Evolutionary conservation across 2,113 vertebrate genomes (phyloP).

Genomic region (Empidonax traillii): DNA sequence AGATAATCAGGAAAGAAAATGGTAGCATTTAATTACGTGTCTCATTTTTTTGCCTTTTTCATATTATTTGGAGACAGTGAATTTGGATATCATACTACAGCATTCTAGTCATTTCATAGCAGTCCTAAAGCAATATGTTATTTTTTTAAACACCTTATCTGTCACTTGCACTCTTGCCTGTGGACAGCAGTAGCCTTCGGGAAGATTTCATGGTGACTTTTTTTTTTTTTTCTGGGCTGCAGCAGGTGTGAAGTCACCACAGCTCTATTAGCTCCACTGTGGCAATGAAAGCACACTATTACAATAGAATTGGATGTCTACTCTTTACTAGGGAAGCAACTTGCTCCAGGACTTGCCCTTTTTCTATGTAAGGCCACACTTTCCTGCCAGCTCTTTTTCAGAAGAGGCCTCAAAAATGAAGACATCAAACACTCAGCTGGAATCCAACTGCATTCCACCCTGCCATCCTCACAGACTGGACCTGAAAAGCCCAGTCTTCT

Average conservation of each 20-base stretch:
- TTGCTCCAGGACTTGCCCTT: slow-evolving; percentile 56
- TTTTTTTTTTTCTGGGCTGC: slow-evolving; percentile 36
- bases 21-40: slow-evolving; percentile 44
- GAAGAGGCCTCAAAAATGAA: slow-evolving; percentile 74
- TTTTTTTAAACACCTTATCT: slow-evolving; percentile 81
- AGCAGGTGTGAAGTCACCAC: slow-evolving; percentile 79
- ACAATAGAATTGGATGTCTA: slow-evolving; percentile 66
- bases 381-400: slow-evolving; percentile 60
- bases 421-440: slow-evolving; percentile 79
- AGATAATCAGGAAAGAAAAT: slow-evolving; percentile 15
- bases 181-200: slow-evolving; percentile 73
- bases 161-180: slow-evolving; percentile 74
- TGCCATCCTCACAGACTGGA: slow-evolving; percentile 62
- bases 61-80: slow-evolving; percentile 32
- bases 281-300: slow-evolving; percentile 79
- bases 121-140: slow-evolving; percentile 76
- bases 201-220: slow-evolving; percentile 73
- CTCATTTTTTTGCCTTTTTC: slow-evolving; percentile 49
- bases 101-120: slow-evolving; percentile 75
- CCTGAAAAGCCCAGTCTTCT: slow-evolving; percentile 72
- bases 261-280: slow-evolving; percentile 79
- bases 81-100: slow-evolving; percentile 57
- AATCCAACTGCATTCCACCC: slow-evolving; percentile 76
- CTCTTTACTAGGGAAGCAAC: slow-evolving; percentile 70
- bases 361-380: slow-evolving; percentile 31